Evolutionary conservation across 2,797 vertebrate species (phyloP).

Genomic region (Myotis myotis): DNA sequence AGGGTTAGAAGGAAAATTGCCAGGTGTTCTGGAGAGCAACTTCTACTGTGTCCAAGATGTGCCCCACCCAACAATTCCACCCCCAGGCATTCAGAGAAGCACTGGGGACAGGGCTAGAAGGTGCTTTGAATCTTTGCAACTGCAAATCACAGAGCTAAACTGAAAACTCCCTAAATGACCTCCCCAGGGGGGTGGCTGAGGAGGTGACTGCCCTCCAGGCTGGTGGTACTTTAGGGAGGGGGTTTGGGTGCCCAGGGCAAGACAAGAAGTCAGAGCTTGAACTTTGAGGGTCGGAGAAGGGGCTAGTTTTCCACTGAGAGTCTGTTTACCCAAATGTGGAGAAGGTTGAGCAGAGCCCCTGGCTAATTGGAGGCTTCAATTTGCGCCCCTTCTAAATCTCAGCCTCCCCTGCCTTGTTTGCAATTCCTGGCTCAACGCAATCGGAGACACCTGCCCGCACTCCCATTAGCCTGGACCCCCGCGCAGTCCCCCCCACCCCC

Average conservation of each 20-base stretch:
- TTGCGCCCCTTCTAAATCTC: neutral
- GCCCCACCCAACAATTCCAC: neutral
- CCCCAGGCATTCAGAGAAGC: neutral
- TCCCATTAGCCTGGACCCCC: neutral
- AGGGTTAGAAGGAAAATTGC: neutral
- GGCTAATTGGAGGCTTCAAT: neutral
- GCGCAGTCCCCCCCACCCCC: neutral
- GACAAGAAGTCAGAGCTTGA: neutral
- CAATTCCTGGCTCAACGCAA: neutral
- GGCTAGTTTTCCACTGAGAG: neutral
- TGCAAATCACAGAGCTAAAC: neutral
- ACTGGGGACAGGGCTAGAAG: neutral
- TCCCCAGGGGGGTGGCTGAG: rapidly evolving
- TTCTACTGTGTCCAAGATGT: neutral
- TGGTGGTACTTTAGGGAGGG: neutral
- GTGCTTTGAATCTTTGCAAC: neutral
- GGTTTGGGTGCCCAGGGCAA: neutral
- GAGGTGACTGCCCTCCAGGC: neutral
- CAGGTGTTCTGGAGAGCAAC: neutral
- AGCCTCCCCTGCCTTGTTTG: neutral
- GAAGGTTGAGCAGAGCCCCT: neutral
- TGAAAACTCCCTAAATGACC: neutral
- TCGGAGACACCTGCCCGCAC: neutral
- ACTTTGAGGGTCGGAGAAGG: neutral
- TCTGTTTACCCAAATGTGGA: neutral